Evolutionary conservation across 2,797 vertebrate genomes (phyloP), one percentile per base, ranked within the genome.

Genomic region (Arrhamphus sclerolepis): DNA sequence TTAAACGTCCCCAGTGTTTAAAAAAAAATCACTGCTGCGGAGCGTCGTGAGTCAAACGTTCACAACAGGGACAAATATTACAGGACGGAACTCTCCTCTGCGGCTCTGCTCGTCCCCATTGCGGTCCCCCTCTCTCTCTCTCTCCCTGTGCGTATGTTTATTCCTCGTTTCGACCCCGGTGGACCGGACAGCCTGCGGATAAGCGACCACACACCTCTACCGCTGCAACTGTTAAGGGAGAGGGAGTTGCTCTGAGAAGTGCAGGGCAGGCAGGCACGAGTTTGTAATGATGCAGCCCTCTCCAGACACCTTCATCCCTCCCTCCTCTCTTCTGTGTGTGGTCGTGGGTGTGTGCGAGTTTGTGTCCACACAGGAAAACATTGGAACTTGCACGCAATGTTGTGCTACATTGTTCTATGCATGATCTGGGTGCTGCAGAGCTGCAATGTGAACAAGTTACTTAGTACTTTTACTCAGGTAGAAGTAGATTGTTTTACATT

Each of bases 41-140:
- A 63, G 44, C 60, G 66, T 65, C 52, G 68, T 34, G 43, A 56
- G 57, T 64, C 21, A 18, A 43, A 14, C 43, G 62, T 11, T 50
- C 56, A 24, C 17, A 17, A 19, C n/a, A 16, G 2, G 26, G 9
- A 17, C 17, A 21, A 6, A 43, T 20, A 26, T 56, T 41, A 58
- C 29, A 10, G 22, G 7, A 54, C 11, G 17, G 10, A 48, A 28
- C 44, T 20, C 49, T 26, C 1, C 49, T 6, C 47, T 39, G 49
- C 59, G 52, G 66, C 46, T 81, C 77, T 84, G 52, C 68, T 78
- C 59, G 63, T 76, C 61, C 72, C 64, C 88, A 90, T 88, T 14
- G 76, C 67, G 56, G 39, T 43, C n/a, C n/a, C n/a, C n/a, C n/a
- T n/a, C n/a, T n/a, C n/a, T n/a, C n/a, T n/a, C n/a, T n/a, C n/a